phyloP scores from a whole-genome alignment of 2,797 vertebrate genomes.

The Linurgus olivaceus region DNA sequence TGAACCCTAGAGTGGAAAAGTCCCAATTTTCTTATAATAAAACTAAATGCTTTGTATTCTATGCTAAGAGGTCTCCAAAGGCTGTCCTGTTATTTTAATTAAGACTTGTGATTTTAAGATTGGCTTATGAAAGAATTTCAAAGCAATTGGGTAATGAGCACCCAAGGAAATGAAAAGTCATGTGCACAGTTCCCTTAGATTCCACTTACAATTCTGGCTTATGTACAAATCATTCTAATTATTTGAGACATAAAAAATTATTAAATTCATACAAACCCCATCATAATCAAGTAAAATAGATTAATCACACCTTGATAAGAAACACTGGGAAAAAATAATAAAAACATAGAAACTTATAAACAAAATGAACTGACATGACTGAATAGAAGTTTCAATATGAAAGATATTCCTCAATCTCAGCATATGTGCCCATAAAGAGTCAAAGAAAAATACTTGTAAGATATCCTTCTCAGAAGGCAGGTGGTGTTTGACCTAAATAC shows the following conservation, averaged over 20 bases:
- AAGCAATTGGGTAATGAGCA: constrained; percentile 7
- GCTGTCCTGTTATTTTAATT: constrained; percentile 12
- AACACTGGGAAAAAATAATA: neutral
- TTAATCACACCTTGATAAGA: neutral
- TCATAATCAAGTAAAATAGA: neutral
- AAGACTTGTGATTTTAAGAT: constrained; percentile 31
- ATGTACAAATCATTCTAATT: neutral
- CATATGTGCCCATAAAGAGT: neutral
- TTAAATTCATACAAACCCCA: neutral
- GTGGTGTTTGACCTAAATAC: neutral
- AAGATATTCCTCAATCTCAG: neutral
- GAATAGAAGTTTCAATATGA: neutral
- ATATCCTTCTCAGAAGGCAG: neutral
- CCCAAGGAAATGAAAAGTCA: constrained; percentile 21
- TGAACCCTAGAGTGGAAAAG: neutral
- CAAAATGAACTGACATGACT: neutral
- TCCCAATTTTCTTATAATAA: neutral
- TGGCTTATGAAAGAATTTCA: constrained; percentile 27
- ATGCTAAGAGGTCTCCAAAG: neutral
- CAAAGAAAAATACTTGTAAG: neutral
- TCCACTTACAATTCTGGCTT: neutral
- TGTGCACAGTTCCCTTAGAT: neutral
- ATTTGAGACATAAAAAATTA: neutral
- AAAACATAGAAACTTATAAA: neutral
- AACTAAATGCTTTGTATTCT: neutral